A percentile compares a stretch with the other conserved stretches of the same genome.
Conservation (phyloP, 37 sponge, comb jelly and placozoan genomes). For the Corticium candelabrum region DNA sequence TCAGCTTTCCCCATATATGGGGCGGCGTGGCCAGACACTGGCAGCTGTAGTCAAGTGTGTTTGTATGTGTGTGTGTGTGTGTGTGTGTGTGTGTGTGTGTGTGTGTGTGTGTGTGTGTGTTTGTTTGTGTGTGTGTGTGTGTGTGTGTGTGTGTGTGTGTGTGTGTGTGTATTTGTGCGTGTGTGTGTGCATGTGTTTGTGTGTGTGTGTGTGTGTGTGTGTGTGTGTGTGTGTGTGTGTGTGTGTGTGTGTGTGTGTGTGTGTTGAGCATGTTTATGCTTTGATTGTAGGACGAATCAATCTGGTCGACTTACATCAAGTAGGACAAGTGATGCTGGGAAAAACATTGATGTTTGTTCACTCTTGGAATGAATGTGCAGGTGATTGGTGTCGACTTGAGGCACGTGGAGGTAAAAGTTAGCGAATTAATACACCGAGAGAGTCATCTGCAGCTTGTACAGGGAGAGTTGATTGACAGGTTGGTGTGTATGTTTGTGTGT, state of each 20-base stretch:
- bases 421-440: constrained; percentile 62
- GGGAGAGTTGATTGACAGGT: constrained; percentile 85
- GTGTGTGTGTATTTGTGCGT: constrained; percentile 24
- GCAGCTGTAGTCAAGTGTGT: too few relatives aligned
- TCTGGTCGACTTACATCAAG: not conserved
- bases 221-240: constrained; percentile 14
- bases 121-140: too few relatives aligned
- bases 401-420: constrained; percentile 66
- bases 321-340: too few relatives aligned
- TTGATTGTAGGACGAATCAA: constrained; percentile 1
- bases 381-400: constrained; percentile 74
- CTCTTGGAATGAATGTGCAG: too few relatives aligned
- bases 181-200: too few relatives aligned
- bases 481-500: constrained; percentile 7
- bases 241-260: not conserved
- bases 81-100: constrained; percentile 21
- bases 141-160: constrained; percentile 10
- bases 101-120: too few relatives aligned
- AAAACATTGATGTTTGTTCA: too few relatives aligned
- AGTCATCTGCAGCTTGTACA: constrained; percentile 47
- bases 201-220: too few relatives aligned
- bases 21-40: too few relatives aligned
- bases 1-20: too few relatives aligned
- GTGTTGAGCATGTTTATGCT: too few relatives aligned
- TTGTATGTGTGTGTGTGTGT: constrained; percentile 20